Evolutionary conservation across 1,140 invertebrate genomes (phyloP), one percentile per base, ranked within the genome.

Genomic region (Lamellibrachia luymesi): DNA sequence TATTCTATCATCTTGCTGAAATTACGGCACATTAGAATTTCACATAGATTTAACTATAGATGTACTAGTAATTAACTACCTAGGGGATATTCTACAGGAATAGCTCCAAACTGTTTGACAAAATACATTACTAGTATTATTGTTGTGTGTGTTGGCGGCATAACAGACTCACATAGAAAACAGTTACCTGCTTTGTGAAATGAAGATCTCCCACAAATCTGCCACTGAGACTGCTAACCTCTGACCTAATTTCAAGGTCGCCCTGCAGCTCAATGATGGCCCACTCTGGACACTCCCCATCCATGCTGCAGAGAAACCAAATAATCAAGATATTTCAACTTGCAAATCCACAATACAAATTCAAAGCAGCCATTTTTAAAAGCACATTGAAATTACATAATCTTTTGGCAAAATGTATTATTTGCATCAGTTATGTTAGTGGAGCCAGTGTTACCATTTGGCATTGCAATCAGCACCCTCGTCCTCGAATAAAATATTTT

Each of bases 221-320:
- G 25, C 97, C 97, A 90, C 97, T 96, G 90, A 97, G 95, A 17
- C 95, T 94, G 49, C 95, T 95, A 90, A 97, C 96, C 17, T 97
- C 96, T 27, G 91, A 91, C 56, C 97, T 97, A 50, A 97, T 97
- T 96, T 98, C 97, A 17, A 99, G 95, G 94, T 98, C 98, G 7
- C 98, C 98, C 95, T 99, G 98, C 1, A 99, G 95, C 95, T 99
- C 98, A 51, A 99, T 96, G 90, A 98, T 97, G 0, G 97, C 97
- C 98, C 98, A 98, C 95, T 98, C 97, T 25, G 94, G 94, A 93
- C 94, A 94, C 8, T 91, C 50, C 2, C 90, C 90, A 38, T 91
- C 90, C 90, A 80, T 22, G 13, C 64, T 80, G 64, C 2, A 80
- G 64, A 80, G 64, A 80, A 80, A 10, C 13, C 64, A 80, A 80